phyloP scores from a whole-genome alignment of 2,797 vertebrate species.

The Streptopelia turtur region DNA sequence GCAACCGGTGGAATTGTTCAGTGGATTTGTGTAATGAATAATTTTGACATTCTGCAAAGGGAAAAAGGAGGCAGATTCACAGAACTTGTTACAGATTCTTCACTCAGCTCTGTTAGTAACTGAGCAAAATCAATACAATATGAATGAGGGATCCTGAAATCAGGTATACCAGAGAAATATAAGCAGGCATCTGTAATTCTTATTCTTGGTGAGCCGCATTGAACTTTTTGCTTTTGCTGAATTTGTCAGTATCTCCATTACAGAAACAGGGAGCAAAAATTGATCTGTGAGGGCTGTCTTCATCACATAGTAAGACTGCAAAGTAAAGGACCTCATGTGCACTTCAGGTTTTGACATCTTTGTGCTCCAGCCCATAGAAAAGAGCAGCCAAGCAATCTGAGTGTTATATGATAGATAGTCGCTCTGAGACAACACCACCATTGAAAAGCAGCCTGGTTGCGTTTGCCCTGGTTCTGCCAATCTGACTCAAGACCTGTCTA shows the following conservation, averaged over 20 bases:
- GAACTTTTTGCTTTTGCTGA: not conserved
- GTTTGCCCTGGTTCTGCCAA: constrained; percentile 68
- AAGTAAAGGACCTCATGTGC: constrained; percentile 22
- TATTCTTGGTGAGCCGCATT: not conserved
- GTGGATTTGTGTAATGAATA: not conserved
- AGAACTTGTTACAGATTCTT: constrained; percentile 3
- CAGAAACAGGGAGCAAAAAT: constrained; percentile 29
- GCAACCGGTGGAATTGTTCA: not conserved
- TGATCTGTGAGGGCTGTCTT: constrained; percentile 41
- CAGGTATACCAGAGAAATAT: not conserved
- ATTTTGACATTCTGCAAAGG: not conserved
- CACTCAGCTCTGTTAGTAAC: not conserved
- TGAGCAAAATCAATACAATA: constrained; percentile 14
- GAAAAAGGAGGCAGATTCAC: not conserved
- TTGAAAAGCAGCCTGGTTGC: constrained; percentile 48
- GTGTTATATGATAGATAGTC: constrained; percentile 24
- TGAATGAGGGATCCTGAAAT: constrained; percentile 29
- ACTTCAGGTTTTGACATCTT: constrained; percentile 20
- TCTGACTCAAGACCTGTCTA: constrained; percentile 63
- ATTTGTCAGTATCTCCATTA: constrained; percentile 34
- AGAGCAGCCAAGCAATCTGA: not conserved
- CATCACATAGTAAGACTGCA: not conserved
- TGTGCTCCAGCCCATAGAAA: not conserved
- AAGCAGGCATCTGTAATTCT: constrained; percentile 1
- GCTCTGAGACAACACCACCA: constrained; percentile 16